A percentile compares a stretch with the other conserved stretches of the same genome.
phyloP scores from a whole-genome alignment of 2,113 vertebrate species.

The Gymnarchus niloticus region DNA sequence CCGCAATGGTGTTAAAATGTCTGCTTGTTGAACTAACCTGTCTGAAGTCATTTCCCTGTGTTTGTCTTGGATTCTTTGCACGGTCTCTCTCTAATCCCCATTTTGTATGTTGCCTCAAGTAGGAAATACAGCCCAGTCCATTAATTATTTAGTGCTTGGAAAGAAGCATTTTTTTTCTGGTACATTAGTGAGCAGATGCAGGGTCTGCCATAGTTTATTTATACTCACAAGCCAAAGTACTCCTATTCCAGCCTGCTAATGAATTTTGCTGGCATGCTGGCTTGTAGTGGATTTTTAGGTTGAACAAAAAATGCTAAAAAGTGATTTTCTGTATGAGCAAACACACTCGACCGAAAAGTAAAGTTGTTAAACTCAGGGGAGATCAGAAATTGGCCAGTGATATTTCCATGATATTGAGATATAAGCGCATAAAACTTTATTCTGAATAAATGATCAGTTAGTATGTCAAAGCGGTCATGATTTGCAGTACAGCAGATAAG shows the following conservation, averaged over 20 bases:
- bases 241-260: neutral
- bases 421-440: neutral
- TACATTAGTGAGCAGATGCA: neutral
- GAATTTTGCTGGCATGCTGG: neutral
- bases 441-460: neutral
- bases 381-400: neutral
- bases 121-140: neutral
- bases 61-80: neutral
- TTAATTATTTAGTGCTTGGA: neutral
- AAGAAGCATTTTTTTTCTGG: neutral
- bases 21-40: neutral
- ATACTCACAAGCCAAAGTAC: neutral
- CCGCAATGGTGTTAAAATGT: neutral
- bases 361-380: neutral
- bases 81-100: neutral
- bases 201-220: neutral
- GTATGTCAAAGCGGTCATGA: neutral
- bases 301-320: neutral
- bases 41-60: neutral
- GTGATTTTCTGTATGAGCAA: neutral
- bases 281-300: neutral
- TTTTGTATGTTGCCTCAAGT: slow-evolving; percentile 17
- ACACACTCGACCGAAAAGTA: neutral
- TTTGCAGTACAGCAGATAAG: neutral
- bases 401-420: neutral